Evolutionary conservation across 2,888 invertebrate species (phyloP).

Genomic region (Alitta virens): DNA sequence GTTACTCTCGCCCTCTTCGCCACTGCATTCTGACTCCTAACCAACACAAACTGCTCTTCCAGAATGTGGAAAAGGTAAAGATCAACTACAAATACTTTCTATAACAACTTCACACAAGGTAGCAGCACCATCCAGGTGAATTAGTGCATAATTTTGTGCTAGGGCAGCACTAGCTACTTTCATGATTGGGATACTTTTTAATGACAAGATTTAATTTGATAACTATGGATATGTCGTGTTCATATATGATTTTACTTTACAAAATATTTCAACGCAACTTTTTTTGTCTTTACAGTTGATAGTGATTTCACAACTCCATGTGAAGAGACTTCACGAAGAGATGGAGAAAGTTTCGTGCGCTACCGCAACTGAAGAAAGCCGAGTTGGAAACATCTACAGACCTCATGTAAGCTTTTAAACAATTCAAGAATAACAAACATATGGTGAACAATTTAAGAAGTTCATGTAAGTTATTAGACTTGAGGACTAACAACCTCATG

Average conservation of each 20-base stretch:
- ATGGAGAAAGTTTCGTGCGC: constrained; percentile 27
- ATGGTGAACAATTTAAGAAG: not conserved
- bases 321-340: constrained; percentile 35
- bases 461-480: no score
- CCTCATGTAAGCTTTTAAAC: not conserved
- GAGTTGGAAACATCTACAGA: not conserved
- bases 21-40: constrained; percentile 45
- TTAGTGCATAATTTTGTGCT: no score
- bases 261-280: not conserved
- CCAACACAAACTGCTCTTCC: constrained; percentile 51
- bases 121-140: no score
- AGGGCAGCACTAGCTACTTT: no score
- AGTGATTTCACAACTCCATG: constrained; percentile 9
- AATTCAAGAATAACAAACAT: not conserved
- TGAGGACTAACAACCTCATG: no score
- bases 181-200: no score
- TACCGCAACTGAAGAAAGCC: not conserved
- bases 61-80: constrained; percentile 49
- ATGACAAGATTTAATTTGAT: not conserved
- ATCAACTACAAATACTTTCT: not conserved
- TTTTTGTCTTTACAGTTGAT: constrained; percentile 19
- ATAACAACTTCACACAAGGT: no score
- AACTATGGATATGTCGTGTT: no score
- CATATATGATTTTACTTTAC: no score
- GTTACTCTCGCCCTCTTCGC: constrained; percentile 48